Evolutionary conservation across 2,113 vertebrate genomes (phyloP), one percentile per base, ranked within the genome.

Genomic region (Todiramphus chloris): DNA sequence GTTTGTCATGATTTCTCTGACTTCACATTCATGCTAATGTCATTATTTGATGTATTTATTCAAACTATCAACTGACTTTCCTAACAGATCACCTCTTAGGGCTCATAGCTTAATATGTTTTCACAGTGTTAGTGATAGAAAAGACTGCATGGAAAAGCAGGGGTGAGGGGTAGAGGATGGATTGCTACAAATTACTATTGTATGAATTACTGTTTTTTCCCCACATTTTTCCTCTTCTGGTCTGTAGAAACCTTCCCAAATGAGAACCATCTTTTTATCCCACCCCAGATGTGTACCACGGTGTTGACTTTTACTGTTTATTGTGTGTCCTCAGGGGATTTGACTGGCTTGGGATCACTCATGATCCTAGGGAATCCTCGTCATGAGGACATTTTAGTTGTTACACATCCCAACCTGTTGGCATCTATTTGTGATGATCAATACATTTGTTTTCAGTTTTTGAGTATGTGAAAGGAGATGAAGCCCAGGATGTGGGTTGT

Each of bases 231-330:
- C 9, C 3, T 44, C 11, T 64, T 82, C 11, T 39, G 16, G 20
- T 87, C 37, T 68, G 3, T 43, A 31, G 28, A 79, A 16, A 3
- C 14, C 30, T 90, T 81, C 92, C 58, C 10, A 72, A 79, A 37
- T 50, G n/a, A 64, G 24, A 87, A 11, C 25, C 5, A 9, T n/a
- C 21, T 56, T 68, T 75, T 75, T 81, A 30, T 70, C 37, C 11
- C 8, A 8, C 19, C 28, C 11, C 43, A 37, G 19, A 20, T 30
- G 9, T 25, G 28, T 78, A 41, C 39, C 2, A 0, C 1, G 2
- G 3, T 67, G 11, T 39, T 83, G 31, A 23, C 23, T 64, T 67
- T 4, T 46, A 12, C 5, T 58, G 10, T 58, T 74, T 51, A 3
- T 50, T 68, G 10, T 35, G 13, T 69, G 11, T 9, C 23, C 6